Base-by-base conservation (phyloP, 2,888 invertebrate species). In the Agrochola lychnidis region DNA sequence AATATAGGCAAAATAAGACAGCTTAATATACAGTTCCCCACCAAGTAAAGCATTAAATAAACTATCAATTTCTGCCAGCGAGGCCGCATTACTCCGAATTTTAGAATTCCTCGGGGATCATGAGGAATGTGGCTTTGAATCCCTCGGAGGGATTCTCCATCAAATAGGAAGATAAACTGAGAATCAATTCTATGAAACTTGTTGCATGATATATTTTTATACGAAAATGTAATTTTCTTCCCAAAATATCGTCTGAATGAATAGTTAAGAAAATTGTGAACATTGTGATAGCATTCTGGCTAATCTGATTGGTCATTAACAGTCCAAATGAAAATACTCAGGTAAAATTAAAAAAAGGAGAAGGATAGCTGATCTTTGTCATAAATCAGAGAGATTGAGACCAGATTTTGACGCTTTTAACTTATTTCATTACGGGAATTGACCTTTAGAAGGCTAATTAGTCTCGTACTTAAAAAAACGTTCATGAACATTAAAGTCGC, bases 21-120 rank as follows among this genome's bases (percentile, higher is more conserved):
- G 19, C n/a, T 56, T 10, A 16, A 5, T 53, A n/a, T 14, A 30
- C 3, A 56, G 42, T n/a, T 45, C 16, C n/a, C 10, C 30, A 70
- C 10, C 30, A 70, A 16, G 71, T 12, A 25, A 59, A 59, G 16
- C 40, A 56, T 56, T 53, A 61, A 64, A 73, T 79, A 75, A 67
- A 70, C 40, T 76, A 56, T 81, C 45, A 53, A 61, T 70, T 66
- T 42, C 25, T 36, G 25, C 16, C 42, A 62, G 36, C 45, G 4
- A n/a, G 2, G 40, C 22, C 51, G 16, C 62, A 63, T 63, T 66
- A 75, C 48, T 76, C 57, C 42, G 22, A 48, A 42, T 12, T 25
- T 30, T 22, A 16, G 14, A 51, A 81, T 81, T 76, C 70, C 70
- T 56, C 5, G 4, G 61, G 70, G 70, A 76, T 67, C 14, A 36